Base-by-base conservation (phyloP, 2,888 invertebrate species). In the Agonopterix arenella region DNA sequence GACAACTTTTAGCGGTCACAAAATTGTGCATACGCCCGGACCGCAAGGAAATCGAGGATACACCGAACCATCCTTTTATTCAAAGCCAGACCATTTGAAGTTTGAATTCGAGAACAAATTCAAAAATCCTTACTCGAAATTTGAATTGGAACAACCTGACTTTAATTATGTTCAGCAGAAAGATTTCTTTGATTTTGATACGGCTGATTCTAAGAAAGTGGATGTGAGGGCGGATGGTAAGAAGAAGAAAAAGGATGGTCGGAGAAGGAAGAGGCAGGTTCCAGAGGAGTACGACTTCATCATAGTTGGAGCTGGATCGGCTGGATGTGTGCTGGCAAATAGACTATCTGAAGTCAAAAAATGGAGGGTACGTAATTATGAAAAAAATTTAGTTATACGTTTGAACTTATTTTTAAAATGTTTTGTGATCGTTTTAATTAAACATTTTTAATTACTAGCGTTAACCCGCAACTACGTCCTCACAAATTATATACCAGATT, bases 291-390 rank as follows among this genome's bases (percentile, higher is more conserved):
- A 79, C 64, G 93, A 92, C 61, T 94, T 92, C 58, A 90, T 92
- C 50, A 78, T 92, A 47, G 90, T 93, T 40, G 93, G 93, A 11
- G 93, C 91, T 0, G 93, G 93, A 1, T 93, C 92, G 5, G 93
- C 93, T 0, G 93, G 93, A 0, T 93, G 93, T 66, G 93, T 93
- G 36, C 65, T 93, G 11, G 93, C 93, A 0, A 93, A 91, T 72
- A 83, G 93, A 10, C 73, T 93, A 1, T 88, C 92, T 2, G 93
- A 93, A 83, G 83, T 92, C 0, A 84, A 89, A 50, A 77, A 90
- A 57, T 92, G 92, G 92, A 90, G 81, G 83, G 92, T 92, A 58
- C 79, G 40, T 40, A 13, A 13, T 38, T 18, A 7, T 28, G 28
- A 28, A 5, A 28, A 28, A 28, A 7, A 1, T 28, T 28, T 28